Conservation (phyloP, 2,888 invertebrate species). For the Calameuta idolon region DNA sequence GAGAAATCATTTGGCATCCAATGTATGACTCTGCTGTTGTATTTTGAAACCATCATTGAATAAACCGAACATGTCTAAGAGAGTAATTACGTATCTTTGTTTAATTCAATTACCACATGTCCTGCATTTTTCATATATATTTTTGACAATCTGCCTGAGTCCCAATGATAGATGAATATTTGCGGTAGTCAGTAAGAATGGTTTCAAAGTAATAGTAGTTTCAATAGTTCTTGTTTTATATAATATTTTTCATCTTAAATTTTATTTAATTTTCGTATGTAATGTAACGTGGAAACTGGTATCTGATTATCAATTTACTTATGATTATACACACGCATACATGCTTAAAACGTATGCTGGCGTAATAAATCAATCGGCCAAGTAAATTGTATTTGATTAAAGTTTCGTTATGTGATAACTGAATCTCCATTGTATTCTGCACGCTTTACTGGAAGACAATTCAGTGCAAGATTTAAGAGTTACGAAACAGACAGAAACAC, state of each 20-base stretch:
- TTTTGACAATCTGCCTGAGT: not conserved
- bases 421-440: not conserved
- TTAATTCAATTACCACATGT: not conserved
- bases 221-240: not conserved
- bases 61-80: constrained; percentile 51
- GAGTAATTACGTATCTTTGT: not conserved
- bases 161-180: not conserved
- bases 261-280: no score
- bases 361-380: not conserved
- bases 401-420: not conserved
- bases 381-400: not conserved
- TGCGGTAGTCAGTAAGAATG: not conserved
- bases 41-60: constrained; percentile 57
- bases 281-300: no score
- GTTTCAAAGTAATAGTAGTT: constrained; percentile 7
- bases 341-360: not conserved
- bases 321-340: not conserved
- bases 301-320: not conserved
- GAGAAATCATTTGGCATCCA: no score
- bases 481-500: no score
- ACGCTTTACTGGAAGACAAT: not conserved
- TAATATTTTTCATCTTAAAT: not conserved
- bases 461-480: no score
- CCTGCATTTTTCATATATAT: not conserved
- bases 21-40: constrained; percentile 59